Evolutionary conservation across 2,113 vertebrate species (phyloP).

Genomic region (Oncorhynchus kisutch): DNA sequence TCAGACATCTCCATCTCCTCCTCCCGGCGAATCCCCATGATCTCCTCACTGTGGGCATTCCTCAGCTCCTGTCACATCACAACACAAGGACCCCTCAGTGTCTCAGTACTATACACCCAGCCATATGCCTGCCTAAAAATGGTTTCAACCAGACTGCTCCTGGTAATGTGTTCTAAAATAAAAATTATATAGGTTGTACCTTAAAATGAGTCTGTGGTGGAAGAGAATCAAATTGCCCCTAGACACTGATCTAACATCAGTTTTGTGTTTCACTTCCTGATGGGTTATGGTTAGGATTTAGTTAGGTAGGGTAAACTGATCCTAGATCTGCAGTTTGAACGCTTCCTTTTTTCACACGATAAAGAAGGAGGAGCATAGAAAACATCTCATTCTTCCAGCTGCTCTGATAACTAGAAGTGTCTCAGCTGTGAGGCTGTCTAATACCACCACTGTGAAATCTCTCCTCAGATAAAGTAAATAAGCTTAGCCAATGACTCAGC

Average conservation of each 20-base stretch:
- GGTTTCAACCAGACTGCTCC: not conserved
- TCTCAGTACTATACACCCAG: conserved; percentile 2
- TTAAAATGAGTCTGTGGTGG: not conserved
- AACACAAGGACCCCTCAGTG: conserved; percentile 19
- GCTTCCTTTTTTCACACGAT: not conserved
- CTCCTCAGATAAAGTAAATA: conserved; percentile 44
- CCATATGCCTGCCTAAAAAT: not conserved
- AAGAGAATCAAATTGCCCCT: no score
- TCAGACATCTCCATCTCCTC: conserved; percentile 99
- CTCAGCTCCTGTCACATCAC: conserved; percentile 84
- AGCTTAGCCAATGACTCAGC: conserved; percentile 11
- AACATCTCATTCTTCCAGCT: conserved; percentile 13
- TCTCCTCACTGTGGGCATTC: conserved; percentile 93
- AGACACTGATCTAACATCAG: no score
- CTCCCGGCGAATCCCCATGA: conserved; percentile 92
- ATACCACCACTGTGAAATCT: conserved; percentile 42
- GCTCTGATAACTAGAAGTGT: conserved; percentile 37
- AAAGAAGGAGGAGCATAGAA: not conserved
- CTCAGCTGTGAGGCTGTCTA: conserved; percentile 40
- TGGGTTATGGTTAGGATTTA: not conserved
- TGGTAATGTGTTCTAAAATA: not conserved
- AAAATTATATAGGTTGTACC: not conserved
- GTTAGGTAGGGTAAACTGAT: not conserved
- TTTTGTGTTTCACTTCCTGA: not conserved
- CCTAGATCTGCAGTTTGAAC: not conserved